Percentiles rank a stretch among this genome's conserved stretches.
phyloP scores from a whole-genome alignment of 1,140 invertebrate genomes.

The Laupala kohalensis region DNA sequence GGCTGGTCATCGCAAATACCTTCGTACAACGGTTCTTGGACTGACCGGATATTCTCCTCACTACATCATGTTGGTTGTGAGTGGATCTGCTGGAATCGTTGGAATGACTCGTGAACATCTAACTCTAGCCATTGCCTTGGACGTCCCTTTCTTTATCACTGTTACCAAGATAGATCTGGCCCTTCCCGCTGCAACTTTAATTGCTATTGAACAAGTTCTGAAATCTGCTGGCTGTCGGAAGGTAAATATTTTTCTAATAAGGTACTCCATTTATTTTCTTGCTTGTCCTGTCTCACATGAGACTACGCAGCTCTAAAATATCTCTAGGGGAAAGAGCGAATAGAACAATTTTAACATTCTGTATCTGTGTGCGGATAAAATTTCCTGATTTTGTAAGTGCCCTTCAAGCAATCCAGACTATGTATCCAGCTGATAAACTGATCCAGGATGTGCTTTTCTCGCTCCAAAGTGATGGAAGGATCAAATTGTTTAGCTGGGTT shows the following conservation, averaged over 20 bases:
- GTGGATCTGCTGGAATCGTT: slow-evolving; percentile 45
- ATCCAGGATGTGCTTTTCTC: too few relatives aligned
- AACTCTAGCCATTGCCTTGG: slow-evolving; percentile 64
- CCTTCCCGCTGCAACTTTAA: slow-evolving; percentile 41
- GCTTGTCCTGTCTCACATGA: too few relatives aligned
- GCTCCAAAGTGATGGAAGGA: too few relatives aligned
- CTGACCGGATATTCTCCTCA: slow-evolving; percentile 89
- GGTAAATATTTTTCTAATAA: slow-evolving; percentile 28
- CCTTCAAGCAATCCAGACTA: too few relatives aligned
- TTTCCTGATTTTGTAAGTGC: too few relatives aligned
- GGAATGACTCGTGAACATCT: slow-evolving; percentile 72
- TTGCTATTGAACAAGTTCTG: slow-evolving; percentile 47
- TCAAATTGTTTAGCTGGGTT: too few relatives aligned
- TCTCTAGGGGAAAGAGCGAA: too few relatives aligned
- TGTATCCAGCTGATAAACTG: too few relatives aligned
- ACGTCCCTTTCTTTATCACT: slow-evolving; percentile 81
- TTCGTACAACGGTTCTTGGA: slow-evolving; percentile 89
- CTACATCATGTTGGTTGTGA: slow-evolving; percentile 70
- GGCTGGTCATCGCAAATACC: slow-evolving; percentile 91
- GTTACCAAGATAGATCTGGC: slow-evolving; percentile 80
- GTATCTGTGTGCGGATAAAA: too few relatives aligned
- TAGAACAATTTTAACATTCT: too few relatives aligned
- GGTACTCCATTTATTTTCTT: too few relatives aligned
- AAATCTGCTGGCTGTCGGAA: slow-evolving; percentile 47
- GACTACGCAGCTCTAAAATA: too few relatives aligned